These are phyloP conservation scores for Agriotes lineatus DNA, from an alignment of 2,888 invertebrate species.

Conservation along the genomic window DNA sequence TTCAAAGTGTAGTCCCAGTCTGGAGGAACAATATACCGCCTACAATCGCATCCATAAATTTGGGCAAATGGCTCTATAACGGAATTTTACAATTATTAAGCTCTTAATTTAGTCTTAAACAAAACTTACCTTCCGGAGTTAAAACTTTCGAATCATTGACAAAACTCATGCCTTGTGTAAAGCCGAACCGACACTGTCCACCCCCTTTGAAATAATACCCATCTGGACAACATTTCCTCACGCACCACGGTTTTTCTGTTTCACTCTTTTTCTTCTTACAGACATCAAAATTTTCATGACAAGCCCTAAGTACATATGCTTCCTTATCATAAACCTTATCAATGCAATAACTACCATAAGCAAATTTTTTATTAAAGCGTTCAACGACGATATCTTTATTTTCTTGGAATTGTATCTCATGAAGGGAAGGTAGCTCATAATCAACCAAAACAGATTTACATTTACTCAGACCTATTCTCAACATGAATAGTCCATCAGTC, in stretches of 20 bases:
- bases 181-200: constrained; percentile 13
- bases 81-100: too few species aligned
- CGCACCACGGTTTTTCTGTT: constrained; percentile 17
- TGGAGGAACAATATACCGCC: constrained; percentile 15
- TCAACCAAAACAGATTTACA: constrained; percentile 19
- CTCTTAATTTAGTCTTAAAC: too few species aligned
- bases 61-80: constrained; percentile 32
- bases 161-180: constrained; percentile 19
- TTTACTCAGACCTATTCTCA: constrained; percentile 8
- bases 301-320: constrained; percentile 19
- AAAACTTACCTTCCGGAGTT: constrained; percentile 27
- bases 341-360: constrained; percentile 22
- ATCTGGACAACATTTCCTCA: constrained; percentile 44
- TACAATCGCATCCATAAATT: constrained; percentile 25
- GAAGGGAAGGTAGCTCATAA: constrained; percentile 15
- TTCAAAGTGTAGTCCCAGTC: constrained; percentile 31
- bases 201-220: constrained; percentile 30
- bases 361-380: background rate
- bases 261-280: constrained; percentile 1
- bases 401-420: background rate
- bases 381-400: constrained; percentile 5
- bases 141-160: constrained; percentile 22
- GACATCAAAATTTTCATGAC: constrained; percentile 8
- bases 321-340: constrained; percentile 13
- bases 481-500: background rate